Evolutionary conservation across 2,888 invertebrate species (phyloP).

Genomic region (Byasa hedistus): DNA sequence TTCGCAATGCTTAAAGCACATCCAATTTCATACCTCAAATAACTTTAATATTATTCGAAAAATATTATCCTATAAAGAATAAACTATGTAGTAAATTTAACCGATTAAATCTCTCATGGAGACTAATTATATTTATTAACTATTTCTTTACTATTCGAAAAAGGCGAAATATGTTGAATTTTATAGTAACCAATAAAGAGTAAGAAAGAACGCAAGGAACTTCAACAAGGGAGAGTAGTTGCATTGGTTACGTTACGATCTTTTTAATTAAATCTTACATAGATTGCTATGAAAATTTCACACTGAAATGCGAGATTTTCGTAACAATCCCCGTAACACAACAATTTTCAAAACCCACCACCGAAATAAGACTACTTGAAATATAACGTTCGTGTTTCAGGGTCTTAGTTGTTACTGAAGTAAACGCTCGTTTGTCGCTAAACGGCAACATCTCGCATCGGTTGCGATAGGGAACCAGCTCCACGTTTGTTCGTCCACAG

Average conservation of each 20-base stretch:
- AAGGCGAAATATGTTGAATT: conserved; percentile 20
- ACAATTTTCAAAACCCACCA: conserved; percentile 34
- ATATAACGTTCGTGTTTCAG: conserved; percentile 9
- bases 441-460: conserved; percentile 57
- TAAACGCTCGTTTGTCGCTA: conserved; percentile 48
- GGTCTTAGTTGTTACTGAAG: conserved; percentile 25
- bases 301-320: conserved; percentile 40
- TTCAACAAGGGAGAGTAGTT: conserved; percentile 29
- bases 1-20: background rate
- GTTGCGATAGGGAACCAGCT: conserved; percentile 65
- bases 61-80: background rate
- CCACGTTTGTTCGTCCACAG: conserved; percentile 63
- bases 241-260: conserved; percentile 44
- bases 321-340: too few relatives aligned
- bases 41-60: background rate
- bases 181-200: conserved; percentile 29
- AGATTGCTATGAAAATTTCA: conserved; percentile 38
- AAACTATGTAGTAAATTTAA: conserved; percentile 16
- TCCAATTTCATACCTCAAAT: background rate
- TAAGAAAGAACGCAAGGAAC: conserved; percentile 36
- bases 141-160: conserved; percentile 23
- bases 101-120: conserved; percentile 27
- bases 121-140: conserved; percentile 29
- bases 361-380: conserved; percentile 18
- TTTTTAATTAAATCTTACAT: conserved; percentile 44